phyloP scores from a whole-genome alignment of 2,888 invertebrate genomes.

The Nomada hirtipes region DNA sequence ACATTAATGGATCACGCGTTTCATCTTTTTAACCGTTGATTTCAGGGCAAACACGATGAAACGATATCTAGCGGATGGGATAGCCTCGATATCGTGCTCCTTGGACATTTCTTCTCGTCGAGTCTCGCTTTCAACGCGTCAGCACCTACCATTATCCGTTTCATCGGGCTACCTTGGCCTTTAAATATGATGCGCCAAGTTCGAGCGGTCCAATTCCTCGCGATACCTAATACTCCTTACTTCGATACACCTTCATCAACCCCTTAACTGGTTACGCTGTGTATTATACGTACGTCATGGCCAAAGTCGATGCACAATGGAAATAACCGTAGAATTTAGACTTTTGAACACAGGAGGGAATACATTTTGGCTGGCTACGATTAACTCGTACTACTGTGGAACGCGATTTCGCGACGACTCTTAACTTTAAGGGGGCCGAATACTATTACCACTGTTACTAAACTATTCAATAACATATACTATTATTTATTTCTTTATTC shows the following conservation, averaged over 20 bases:
- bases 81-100: background rate
- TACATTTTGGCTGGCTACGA: no score
- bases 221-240: background rate
- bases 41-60: constrained; percentile 1
- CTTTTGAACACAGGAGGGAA: no score
- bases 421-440: no score
- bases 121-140: background rate
- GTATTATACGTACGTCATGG: no score
- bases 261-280: no score
- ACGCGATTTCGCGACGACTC: no score
- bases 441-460: no score
- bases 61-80: background rate
- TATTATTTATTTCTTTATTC: no score
- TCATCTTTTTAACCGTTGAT: constrained; percentile 2
- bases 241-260: background rate
- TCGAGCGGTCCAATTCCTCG: background rate
- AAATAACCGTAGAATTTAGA: no score
- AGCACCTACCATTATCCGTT: background rate
- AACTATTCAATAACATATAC: no score
- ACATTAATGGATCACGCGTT: constrained; percentile 4
- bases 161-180: constrained; percentile 8
- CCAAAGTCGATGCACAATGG: no score
- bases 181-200: background rate
- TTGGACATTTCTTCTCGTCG: background rate
- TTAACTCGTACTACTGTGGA: no score